Evolutionary conservation across 1,140 invertebrate genomes (phyloP).

Genomic region (Saccostrea cuccullata): DNA sequence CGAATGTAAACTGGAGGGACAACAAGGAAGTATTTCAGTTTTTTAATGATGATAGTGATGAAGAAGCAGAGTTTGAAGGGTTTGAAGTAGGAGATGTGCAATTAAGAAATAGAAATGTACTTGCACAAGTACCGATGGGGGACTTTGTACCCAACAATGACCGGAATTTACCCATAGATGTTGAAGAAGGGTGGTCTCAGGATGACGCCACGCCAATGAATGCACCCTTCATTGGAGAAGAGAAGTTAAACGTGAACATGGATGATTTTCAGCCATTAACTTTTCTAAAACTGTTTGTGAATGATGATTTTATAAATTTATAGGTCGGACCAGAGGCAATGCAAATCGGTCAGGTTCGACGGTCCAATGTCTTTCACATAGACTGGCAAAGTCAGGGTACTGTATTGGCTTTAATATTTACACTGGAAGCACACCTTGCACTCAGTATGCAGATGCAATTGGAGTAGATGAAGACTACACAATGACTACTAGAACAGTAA

Average conservation of each 20-base stretch:
- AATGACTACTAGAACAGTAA: slow-evolving; percentile 41
- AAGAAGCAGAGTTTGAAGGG: too few relatives aligned
- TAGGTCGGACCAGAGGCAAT: too few relatives aligned
- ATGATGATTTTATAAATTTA: too few relatives aligned
- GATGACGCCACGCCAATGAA: too few relatives aligned
- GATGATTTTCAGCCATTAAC: too few relatives aligned
- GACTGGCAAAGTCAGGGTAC: slow-evolving; percentile 29
- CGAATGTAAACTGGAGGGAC: slow-evolving; percentile 41
- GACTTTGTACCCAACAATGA: slow-evolving; percentile 18
- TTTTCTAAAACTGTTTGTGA: too few relatives aligned
- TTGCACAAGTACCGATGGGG: neutral
- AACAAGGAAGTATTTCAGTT: neutral
- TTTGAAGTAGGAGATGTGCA: neutral
- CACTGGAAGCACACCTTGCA: slow-evolving; percentile 21
- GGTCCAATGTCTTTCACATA: too few relatives aligned
- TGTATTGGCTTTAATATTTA: slow-evolving; percentile 48
- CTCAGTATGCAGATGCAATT: neutral
- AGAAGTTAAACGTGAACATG: too few relatives aligned
- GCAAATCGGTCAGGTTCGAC: too few relatives aligned
- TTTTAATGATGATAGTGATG: neutral
- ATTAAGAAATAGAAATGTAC: neutral
- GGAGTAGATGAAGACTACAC: slow-evolving; percentile 27
- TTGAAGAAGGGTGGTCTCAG: neutral
- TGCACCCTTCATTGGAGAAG: too few relatives aligned
- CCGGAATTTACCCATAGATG: neutral